Evolutionary conservation across 2,888 invertebrate species (phyloP).

Genomic region (Willowsia nigromaculata): DNA sequence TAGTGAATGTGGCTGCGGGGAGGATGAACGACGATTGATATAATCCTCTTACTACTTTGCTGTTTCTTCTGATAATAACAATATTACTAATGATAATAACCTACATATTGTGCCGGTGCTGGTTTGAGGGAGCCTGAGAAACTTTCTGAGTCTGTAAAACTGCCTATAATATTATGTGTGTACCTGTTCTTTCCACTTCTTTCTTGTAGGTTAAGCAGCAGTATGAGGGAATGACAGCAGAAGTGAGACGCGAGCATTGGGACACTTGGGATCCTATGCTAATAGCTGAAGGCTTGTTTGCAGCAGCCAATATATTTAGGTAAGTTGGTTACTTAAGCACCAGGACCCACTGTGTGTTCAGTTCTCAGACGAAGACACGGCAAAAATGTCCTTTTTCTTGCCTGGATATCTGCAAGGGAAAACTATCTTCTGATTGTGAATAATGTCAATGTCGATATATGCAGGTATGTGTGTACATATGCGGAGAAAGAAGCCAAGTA

Average conservation of each 20-base stretch:
- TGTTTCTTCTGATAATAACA: constrained; percentile 30
- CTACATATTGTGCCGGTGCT: neutral
- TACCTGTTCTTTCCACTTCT: neutral
- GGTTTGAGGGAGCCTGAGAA: neutral
- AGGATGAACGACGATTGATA: constrained; percentile 17
- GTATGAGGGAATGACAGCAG: constrained; percentile 83
- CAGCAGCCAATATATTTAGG: constrained; percentile 98
- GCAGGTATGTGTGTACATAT: neutral
- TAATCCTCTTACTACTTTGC: constrained; percentile 34
- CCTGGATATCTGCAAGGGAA: neutral
- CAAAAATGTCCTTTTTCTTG: constrained; percentile 8
- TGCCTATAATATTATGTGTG: too few species aligned
- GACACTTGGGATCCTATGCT: constrained; percentile 99
- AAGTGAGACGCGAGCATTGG: constrained; percentile 90
- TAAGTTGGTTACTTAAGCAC: constrained; percentile 78
- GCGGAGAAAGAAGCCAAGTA: neutral
- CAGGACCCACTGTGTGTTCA: neutral
- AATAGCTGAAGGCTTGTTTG: constrained; percentile 96
- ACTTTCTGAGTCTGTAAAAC: neutral
- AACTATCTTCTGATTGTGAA: constrained; percentile 46
- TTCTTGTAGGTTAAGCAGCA: constrained; percentile 82
- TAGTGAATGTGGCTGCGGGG: neutral
- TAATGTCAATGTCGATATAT: neutral
- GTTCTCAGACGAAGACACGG: neutral
- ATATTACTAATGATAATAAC: constrained; percentile 20